phyloP scores from a whole-genome alignment of 2,113 vertebrate species.

The Drymodes brunneopygia region DNA sequence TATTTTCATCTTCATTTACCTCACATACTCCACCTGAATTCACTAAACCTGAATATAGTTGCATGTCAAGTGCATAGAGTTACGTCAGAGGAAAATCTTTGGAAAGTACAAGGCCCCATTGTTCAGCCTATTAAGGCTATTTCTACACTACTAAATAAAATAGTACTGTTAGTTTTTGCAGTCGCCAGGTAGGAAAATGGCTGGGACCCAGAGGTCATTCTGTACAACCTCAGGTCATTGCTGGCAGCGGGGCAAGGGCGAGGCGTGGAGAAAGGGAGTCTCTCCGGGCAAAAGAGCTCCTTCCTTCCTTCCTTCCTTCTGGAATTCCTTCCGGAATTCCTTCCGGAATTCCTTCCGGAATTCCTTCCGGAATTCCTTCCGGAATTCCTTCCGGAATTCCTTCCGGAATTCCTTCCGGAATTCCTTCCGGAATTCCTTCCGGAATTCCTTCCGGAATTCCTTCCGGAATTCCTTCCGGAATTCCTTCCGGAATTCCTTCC shows the following conservation, averaged over 20 bases:
- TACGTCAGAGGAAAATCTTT: background rate
- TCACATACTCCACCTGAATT: background rate
- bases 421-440: background rate
- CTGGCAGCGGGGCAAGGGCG: accelerated
- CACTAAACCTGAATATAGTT: background rate
- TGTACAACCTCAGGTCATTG: background rate
- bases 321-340: background rate
- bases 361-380: background rate
- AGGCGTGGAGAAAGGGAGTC: background rate
- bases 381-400: no score
- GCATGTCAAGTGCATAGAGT: background rate
- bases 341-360: no score
- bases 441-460: background rate
- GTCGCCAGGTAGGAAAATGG: no score
- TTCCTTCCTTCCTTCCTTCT: background rate
- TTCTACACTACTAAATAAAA: background rate
- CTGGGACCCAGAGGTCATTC: background rate
- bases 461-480: no score
- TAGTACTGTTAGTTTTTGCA: background rate
- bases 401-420: no score
- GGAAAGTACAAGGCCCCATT: background rate
- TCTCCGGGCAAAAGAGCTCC: background rate
- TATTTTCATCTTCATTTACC: background rate
- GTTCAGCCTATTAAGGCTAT: background rate
- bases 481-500: no score